Base-by-base conservation (phyloP, 2,888 invertebrate species). In the Leptinotarsa peninsularis region DNA sequence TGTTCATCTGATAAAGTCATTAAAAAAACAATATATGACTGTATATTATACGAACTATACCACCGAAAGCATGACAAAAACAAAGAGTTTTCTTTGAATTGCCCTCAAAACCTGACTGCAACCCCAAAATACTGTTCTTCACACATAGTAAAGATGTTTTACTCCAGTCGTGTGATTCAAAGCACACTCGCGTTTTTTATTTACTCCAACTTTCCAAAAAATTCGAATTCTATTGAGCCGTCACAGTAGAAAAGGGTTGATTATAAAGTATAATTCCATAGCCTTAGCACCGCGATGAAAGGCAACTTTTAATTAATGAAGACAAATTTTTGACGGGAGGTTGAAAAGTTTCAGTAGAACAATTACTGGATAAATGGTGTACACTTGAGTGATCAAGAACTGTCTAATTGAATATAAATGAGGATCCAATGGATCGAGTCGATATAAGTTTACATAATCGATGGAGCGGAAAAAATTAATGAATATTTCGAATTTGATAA, bases 291-390 rank as follows among this genome's bases (percentile, higher is more conserved):
- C 54, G 33, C 60, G 27, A 67, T 56, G n/a, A n/a, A 49, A 50
- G 50, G 50, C 49, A 71, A 74, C 56, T 71, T 74, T 74, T 74
- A 74, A 74, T 74, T 74, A 74, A 74, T 67, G 71, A 66, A 74
- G 74, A 71, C 71, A 67, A 74, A 71, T 74, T 71, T 43, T 66
- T 63, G 21, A 68, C 49, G n/a, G 13, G 18, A 60, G 63, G 66
- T 67, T 73, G 73, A 63, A 63, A 63, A 73, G 73, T 69, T 73
- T 73, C 49, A 27, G 67, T 68, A 15, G 27, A 58, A 58, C 58
- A 63, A 71, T 71, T 63, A 71, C 52, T 50, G 52, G 27, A 33
- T 52, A 33, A n/a, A 17, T 27, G 52, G 52, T 54, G 14, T 50
- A 58, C 58, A 58, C 58, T 58, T 58, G 58, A 23, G 58, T 15